Evolutionary conservation across 2,113 vertebrate genomes (phyloP).

Genomic region (Pelecanus crispus): DNA sequence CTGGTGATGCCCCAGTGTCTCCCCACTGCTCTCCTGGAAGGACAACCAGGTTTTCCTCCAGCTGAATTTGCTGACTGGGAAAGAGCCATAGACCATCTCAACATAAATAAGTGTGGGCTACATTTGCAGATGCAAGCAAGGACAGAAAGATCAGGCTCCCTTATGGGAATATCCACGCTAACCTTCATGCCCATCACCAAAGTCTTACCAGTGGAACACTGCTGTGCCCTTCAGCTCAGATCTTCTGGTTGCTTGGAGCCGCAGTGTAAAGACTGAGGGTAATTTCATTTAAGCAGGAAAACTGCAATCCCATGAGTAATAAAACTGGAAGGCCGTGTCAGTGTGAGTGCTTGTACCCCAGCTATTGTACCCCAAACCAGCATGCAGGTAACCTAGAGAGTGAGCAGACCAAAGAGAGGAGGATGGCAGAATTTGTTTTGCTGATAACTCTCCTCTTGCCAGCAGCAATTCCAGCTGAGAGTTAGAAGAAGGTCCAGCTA

Average conservation of each 20-base stretch:
- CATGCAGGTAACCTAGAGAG: fast-evolving
- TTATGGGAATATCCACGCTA: not conserved
- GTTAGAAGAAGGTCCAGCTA: not conserved
- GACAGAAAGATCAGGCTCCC: not conserved
- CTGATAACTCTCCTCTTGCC: not conserved
- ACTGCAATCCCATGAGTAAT: not conserved
- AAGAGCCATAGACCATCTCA: not conserved
- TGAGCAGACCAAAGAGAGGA: not conserved
- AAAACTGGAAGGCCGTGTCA: not conserved
- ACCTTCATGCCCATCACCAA: not conserved
- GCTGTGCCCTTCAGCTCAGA: not conserved
- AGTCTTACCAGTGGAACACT: not conserved
- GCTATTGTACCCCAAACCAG: not conserved
- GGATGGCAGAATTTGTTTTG: not conserved
- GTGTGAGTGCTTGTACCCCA: not conserved
- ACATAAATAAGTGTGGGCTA: not conserved
- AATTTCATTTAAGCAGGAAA: not conserved
- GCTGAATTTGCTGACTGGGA: not conserved
- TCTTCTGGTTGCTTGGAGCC: not conserved
- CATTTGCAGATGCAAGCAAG: not conserved
- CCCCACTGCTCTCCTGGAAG: not conserved
- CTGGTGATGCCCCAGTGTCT: not conserved
- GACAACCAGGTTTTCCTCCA: not conserved
- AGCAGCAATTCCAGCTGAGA: not conserved
- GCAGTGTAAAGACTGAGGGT: not conserved